A percentile compares a stretch with the other conserved stretches of the same genome.
These are phyloP conservation scores for Galeopterus variegatus DNA, from an alignment of 2,113 vertebrate genomes.

Conservation along the genomic window DNA sequence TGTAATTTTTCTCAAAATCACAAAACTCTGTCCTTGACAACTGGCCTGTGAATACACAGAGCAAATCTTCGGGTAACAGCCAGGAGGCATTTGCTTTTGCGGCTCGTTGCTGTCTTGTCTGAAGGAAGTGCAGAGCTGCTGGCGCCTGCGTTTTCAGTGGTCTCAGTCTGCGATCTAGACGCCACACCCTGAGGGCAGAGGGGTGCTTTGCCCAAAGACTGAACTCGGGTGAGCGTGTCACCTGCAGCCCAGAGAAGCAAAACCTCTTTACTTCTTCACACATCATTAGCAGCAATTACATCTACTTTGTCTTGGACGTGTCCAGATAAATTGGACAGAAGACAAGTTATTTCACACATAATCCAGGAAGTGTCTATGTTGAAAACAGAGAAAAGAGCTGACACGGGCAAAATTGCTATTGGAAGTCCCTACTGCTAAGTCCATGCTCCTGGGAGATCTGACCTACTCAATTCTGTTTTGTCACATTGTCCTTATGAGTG, in stretches of 20 bases:
- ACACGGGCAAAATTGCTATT: background rate
- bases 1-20: constrained; percentile 41
- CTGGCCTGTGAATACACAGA: background rate
- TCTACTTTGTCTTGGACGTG: constrained; percentile 11
- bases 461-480: background rate
- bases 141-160: fast-evolving
- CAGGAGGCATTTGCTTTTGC: background rate
- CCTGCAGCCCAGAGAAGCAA: background rate
- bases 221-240: fast-evolving
- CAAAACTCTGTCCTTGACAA: background rate
- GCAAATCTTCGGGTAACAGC: background rate
- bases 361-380: constrained; percentile 6
- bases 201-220: background rate
- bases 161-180: background rate
- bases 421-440: background rate
- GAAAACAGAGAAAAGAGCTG: background rate
- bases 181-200: fast-evolving
- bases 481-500: background rate
- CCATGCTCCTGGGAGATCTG: fast-evolving
- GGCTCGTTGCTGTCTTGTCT: too few relatives aligned
- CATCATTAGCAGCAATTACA: background rate
- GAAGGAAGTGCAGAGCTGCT: background rate
- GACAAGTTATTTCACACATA: constrained; percentile 56
- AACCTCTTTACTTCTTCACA: constrained; percentile 63
- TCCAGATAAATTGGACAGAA: constrained; percentile 17